Evolutionary conservation across 1,140 invertebrate species (phyloP).

Genomic region (Melitaea cinxia): DNA sequence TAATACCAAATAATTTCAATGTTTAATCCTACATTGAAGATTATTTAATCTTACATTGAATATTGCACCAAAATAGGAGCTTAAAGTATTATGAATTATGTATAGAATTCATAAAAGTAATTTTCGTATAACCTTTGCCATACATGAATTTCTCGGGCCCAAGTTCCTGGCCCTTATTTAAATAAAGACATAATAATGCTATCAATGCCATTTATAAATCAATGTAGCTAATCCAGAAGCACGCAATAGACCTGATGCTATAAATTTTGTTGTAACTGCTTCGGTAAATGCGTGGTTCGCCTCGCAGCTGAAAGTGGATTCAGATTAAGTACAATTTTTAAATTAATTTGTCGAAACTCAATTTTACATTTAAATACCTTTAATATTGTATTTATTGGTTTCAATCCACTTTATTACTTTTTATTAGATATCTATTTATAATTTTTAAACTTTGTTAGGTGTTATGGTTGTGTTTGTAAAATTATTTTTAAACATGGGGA

Average conservation of each 20-base stretch:
- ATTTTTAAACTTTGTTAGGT: too few relatives aligned
- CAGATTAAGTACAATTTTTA: neutral
- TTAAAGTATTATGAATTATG: neutral
- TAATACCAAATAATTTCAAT: too few relatives aligned
- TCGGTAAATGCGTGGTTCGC: slow-evolving; percentile 26
- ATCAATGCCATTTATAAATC: slow-evolving; percentile 43
- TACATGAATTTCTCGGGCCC: slow-evolving; percentile 4
- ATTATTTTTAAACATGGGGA: too few relatives aligned
- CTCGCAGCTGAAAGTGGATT: slow-evolving; percentile 2
- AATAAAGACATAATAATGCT: slow-evolving; percentile 42
- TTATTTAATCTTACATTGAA: too few relatives aligned
- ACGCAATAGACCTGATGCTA: slow-evolving; percentile 35
- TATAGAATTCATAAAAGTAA: neutral
- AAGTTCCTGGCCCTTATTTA: slow-evolving; percentile 26
- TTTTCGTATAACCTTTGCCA: neutral
- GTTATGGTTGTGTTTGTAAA: too few relatives aligned
- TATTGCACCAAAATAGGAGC: neutral
- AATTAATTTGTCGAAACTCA: neutral
- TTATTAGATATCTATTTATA: too few relatives aligned
- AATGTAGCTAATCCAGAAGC: slow-evolving; percentile 36
- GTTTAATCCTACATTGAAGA: too few relatives aligned
- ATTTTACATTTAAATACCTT: too few relatives aligned
- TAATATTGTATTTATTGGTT: too few relatives aligned
- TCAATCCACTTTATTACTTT: too few relatives aligned
- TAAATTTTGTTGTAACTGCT: slow-evolving; percentile 59